These are phyloP conservation scores for Zaprionus inermis DNA, from an alignment of 1,140 invertebrate species.

Conservation along the genomic window DNA sequence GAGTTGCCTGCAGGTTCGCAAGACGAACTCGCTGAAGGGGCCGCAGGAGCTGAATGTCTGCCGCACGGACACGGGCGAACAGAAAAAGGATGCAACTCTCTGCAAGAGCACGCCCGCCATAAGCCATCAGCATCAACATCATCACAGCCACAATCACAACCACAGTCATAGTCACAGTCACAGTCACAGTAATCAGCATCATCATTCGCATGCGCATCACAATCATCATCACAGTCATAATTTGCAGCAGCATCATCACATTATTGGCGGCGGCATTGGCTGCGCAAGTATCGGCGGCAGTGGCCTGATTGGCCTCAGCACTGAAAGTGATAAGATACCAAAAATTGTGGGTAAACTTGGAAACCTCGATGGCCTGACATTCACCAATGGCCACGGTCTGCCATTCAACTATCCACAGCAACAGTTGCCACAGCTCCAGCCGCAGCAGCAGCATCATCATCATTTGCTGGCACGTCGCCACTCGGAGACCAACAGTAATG, in stretches of 20 bases:
- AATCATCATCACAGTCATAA: constrained; percentile 28
- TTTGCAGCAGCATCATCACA: constrained; percentile 20
- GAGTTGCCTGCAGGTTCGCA: constrained; percentile 67
- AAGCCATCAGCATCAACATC: constrained; percentile 48
- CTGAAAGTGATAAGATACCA: constrained; percentile 84
- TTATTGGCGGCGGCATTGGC: constrained; percentile 56
- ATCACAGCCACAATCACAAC: constrained; percentile 26
- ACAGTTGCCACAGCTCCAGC: constrained; percentile 40
- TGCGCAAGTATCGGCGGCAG: constrained; percentile 72
- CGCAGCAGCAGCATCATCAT: constrained; percentile 53
- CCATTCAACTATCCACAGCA: constrained; percentile 53
- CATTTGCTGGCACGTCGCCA: constrained; percentile 66
- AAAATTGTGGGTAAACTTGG: constrained; percentile 84
- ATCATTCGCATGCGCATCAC: constrained; percentile 46
- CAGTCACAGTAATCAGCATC: constrained; percentile 28
- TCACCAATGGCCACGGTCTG: constrained; percentile 63
- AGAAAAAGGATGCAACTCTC: constrained; percentile 37
- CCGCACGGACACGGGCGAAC: not conserved
- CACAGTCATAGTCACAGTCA: constrained; percentile 23
- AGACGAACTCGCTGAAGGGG: constrained; percentile 72
- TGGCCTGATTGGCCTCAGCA: constrained; percentile 54
- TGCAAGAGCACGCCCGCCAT: constrained; percentile 77
- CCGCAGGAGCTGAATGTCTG: constrained; percentile 59
- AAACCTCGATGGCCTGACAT: constrained; percentile 74
- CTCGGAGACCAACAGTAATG: constrained; percentile 69